phyloP scores from a whole-genome alignment of 2,797 vertebrate species.

The Galaxias olidus region DNA sequence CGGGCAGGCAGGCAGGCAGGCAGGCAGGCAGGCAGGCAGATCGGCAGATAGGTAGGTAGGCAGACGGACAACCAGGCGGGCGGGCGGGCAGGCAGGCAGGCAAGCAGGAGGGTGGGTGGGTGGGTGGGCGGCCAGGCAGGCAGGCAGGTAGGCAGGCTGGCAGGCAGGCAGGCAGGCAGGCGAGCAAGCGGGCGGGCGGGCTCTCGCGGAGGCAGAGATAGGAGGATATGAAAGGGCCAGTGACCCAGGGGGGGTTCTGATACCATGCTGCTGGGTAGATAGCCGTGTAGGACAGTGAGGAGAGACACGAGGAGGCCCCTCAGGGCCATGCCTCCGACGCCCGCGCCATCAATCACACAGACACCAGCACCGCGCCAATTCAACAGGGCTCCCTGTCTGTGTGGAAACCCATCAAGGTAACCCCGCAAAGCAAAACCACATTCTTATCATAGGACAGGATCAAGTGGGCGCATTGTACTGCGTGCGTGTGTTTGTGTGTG shows the following conservation, averaged over 20 bases:
- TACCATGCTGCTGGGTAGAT: slow-evolving; percentile 38
- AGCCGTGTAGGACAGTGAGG: slow-evolving; percentile 46
- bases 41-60: too few species aligned
- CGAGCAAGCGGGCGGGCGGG: too few species aligned
- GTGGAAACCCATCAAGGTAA: slow-evolving; percentile 38
- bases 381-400: slow-evolving; percentile 26
- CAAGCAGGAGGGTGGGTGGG: too few species aligned
- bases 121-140: too few species aligned
- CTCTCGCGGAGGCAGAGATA: slow-evolving; percentile 6
- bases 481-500: slow-evolving; percentile 26
- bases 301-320: slow-evolving; percentile 37
- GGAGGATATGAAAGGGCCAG: slow-evolving; percentile 39
- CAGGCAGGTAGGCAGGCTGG: too few species aligned
- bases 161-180: too few species aligned
- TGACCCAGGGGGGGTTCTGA: slow-evolving; percentile 46
- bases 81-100: background rate
- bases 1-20: too few species aligned
- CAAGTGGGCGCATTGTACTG: slow-evolving; percentile 44
- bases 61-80: background rate
- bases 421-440: slow-evolving; percentile 43
- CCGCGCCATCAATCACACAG: slow-evolving; percentile 43
- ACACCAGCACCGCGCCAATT: slow-evolving; percentile 7
- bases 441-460: slow-evolving; percentile 50
- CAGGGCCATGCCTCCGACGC: slow-evolving; percentile 40
- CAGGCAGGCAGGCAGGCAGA: too few species aligned